Percentiles rank a stretch among this genome's conserved stretches.
These are phyloP conservation scores for Syngnathus floridae DNA, from an alignment of 2,113 vertebrate genomes.

Conservation along the genomic window DNA sequence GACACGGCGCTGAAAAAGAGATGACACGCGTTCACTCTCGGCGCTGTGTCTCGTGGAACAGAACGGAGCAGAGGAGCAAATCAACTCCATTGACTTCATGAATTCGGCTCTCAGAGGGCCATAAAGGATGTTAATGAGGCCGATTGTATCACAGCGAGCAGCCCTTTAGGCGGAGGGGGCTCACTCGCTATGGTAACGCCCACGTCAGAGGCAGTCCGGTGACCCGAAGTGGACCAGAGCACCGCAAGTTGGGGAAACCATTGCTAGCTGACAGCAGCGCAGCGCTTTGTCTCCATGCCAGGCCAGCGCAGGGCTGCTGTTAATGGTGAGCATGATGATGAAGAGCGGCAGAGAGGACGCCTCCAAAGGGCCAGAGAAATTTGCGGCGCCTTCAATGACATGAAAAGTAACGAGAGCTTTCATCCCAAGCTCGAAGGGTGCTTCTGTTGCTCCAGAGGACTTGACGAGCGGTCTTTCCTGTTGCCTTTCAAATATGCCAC, in stretches of 20 bases:
- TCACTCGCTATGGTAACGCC: constrained; percentile 62
- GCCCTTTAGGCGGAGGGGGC: constrained; percentile 46
- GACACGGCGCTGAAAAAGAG: constrained; percentile 26
- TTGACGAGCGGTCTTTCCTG: constrained; percentile 18
- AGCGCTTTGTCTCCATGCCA: too few relatives aligned
- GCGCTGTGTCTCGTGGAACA: constrained; percentile 32
- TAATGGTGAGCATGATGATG: constrained; percentile 31
- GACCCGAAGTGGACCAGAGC: constrained; percentile 45
- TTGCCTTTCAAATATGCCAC: background rate
- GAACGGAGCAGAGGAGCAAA: constrained; percentile 37
- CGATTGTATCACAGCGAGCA: constrained; percentile 48
- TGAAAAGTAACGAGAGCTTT: background rate
- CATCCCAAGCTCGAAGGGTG: background rate
- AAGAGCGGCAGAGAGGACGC: constrained; percentile 18
- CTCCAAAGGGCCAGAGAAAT: constrained; percentile 10
- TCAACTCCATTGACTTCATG: constrained; percentile 50
- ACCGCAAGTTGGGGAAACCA: constrained; percentile 19
- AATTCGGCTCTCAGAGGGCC: constrained; percentile 49
- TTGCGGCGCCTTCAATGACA: constrained; percentile 18
- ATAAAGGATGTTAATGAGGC: constrained; percentile 61
- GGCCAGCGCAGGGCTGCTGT: constrained; percentile 11
- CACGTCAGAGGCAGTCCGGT: constrained; percentile 62
- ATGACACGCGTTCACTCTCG: constrained; percentile 28
- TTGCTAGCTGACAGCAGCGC: background rate
- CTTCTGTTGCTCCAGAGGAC: background rate